Evolutionary conservation across 2,888 invertebrate species (phyloP), one percentile per base, ranked within the genome.

Genomic region (Dicycla oo): DNA sequence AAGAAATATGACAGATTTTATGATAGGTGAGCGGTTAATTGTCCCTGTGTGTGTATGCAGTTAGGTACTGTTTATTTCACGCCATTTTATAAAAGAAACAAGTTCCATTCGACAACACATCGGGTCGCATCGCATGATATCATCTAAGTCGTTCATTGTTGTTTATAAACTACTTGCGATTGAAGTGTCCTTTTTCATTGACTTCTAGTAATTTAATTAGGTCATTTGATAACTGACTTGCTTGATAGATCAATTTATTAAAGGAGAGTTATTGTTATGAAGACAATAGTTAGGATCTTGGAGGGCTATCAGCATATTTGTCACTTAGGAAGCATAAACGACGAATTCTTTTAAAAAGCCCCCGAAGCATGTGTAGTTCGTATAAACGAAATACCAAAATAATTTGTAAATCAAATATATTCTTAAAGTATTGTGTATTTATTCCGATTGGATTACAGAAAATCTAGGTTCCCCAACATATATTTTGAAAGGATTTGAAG

Each of bases 171-270:
- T 23, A 13, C 23, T 65, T 75, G 47, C 18, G 26, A 60, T 54
- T 60, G 23, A 38, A 63, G 49, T 53, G 64, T 78, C 71, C 54
- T 51, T 64, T 79, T 69, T 56, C 62, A 67, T 75, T 64, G 47
- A 56, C 75, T 56, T 34, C 47, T 56, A 20, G 63, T 60, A 56
- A 66, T 70, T 10, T 47, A 80, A 75, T 66, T 57, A 70, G 66
- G 75, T 70, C 78, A 78, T 23, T 20, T 51, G 38, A 64, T 60
- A 78, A 64, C 20, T 64, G 53, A 11, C 30, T 57, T 15, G 51
- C 54, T 30, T 47, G 57, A 73, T 66, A 30, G 23, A 64, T 47
- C 30, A 58, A 65, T 53, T 73, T 74, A 74, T 45, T 58, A 51
- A n/a, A 57, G 10, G 38, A 15, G 40, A 23, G 20, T 65, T 58